Base-by-base conservation (phyloP, 2,113 vertebrate genomes). In the Urocynchramus pylzowi region DNA sequence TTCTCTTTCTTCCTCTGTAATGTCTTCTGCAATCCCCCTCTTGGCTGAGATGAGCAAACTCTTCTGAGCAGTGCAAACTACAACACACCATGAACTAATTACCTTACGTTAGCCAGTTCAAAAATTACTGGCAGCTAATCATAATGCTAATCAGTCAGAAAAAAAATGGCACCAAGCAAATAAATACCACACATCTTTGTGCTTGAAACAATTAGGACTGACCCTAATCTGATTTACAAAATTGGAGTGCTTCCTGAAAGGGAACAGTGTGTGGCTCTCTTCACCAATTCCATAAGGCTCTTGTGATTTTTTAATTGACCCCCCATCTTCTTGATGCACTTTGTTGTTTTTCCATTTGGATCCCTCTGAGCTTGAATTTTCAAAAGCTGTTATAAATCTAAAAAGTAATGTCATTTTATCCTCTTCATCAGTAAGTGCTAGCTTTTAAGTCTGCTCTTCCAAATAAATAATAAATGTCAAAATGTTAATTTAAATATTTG, bases 141-240 rank as follows among this genome's bases (percentile, higher is more conserved):
- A 87, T 92, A 60, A 84, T 94, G 89, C 81, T 97, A 96, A 98
- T 97, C 96, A 97, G 93, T 85, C 85, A 83, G 80, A 57, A 94
- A 95, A 95, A 95, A 95, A 92, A 97, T 41, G 79, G 39, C 69
- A 52, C 37, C 69, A 57, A 87, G 92, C 71, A 95, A 92, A 95
- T 92, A 97, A 98, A 97, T 93, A 95, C 71, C 91, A 95, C 84
- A 35, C 83, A 49, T 57, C 79, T 95, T 89, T 82, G 81, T 92
- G 41, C 87, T 95, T 92, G 91, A 95, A 97, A 96, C 93, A 97
- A 94, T 97, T 97, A 97, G 59, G 69, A 90, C 35, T 33, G 73
- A 92, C 95, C 96, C 53, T 95, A 92, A 74, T 95, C 89, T 97
- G 93, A 91, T 87, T 97, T 83, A 90, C 76, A 94, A 82, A 90